phyloP scores from a whole-genome alignment of 2,113 vertebrate species.

The Larimichthys crocea region DNA sequence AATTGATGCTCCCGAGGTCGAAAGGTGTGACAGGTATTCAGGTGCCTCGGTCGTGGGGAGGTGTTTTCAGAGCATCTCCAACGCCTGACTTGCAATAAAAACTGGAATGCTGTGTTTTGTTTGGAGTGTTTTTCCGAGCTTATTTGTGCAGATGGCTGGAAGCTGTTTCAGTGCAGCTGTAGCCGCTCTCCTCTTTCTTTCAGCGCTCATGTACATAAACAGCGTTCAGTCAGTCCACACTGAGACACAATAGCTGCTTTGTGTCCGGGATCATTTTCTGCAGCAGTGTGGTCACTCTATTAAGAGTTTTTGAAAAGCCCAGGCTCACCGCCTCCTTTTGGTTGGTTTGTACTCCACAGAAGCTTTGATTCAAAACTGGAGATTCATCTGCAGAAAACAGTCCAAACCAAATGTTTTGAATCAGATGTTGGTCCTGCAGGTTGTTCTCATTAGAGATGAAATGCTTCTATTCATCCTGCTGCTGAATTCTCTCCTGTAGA shows the following conservation, averaged over 20 bases:
- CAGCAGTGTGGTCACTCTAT: constrained; percentile 25
- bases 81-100: background rate
- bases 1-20: constrained; percentile 15
- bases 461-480: constrained; percentile 27
- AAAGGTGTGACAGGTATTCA: constrained; percentile 45
- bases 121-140: background rate
- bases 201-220: constrained; percentile 9
- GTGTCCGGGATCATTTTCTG: constrained; percentile 25
- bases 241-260: constrained; percentile 53
- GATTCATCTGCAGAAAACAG: background rate
- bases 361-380: constrained; percentile 5
- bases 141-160: background rate
- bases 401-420: constrained; percentile 17
- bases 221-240: constrained; percentile 9
- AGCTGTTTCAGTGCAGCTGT: background rate
- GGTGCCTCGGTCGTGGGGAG: background rate
- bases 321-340: background rate
- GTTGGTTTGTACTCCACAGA: background rate
- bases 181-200: constrained; percentile 12
- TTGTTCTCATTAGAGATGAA: constrained; percentile 43
- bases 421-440: background rate
- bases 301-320: background rate
- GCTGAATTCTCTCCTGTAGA: constrained; percentile 12
- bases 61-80: constrained; percentile 9
- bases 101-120: background rate